Percentiles rank a stretch among this genome's conserved stretches.
Evolutionary conservation across 1,140 invertebrate genomes (phyloP).

Genomic region (Bombyx mandarina): DNA sequence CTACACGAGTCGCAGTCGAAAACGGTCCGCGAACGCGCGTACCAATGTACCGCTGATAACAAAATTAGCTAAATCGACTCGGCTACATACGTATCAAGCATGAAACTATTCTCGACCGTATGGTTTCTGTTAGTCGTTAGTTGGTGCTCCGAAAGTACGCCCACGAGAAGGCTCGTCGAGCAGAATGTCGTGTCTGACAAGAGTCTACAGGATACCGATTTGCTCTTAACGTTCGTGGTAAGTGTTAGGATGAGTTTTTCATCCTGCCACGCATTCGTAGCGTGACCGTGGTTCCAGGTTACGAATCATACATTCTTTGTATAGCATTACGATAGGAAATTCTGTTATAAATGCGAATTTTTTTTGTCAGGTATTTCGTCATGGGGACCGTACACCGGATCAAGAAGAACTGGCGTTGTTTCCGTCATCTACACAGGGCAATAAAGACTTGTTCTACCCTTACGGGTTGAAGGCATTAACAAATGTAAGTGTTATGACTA

Average conservation of each 20-base stretch:
- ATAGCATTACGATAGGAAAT: no score
- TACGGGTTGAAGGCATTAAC: constrained; percentile 82
- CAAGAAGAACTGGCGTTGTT: constrained; percentile 70
- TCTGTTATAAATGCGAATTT: no score
- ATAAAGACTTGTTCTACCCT: constrained; percentile 74
- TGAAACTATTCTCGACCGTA: constrained; percentile 27
- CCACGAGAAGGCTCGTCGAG: constrained; percentile 14
- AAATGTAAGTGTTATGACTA: constrained; percentile 70
- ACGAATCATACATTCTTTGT: neutral
- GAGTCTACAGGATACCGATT: constrained; percentile 28
- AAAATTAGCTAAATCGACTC: constrained; percentile 11
- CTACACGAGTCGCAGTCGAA: constrained; percentile 51
- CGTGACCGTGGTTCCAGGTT: constrained; percentile 20
- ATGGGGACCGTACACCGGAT: constrained; percentile 84
- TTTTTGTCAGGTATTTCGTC: constrained; percentile 75
- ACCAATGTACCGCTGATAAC: constrained; percentile 29
- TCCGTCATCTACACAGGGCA: constrained; percentile 74
- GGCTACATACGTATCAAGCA: constrained; percentile 16
- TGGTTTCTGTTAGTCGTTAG: constrained; percentile 19
- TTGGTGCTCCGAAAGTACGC: constrained; percentile 12
- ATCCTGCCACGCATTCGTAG: constrained; percentile 17
- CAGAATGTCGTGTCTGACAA: constrained; percentile 21
- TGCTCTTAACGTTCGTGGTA: constrained; percentile 48
- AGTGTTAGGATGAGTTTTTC: constrained; percentile 16
- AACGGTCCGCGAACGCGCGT: constrained; percentile 47